Evolutionary conservation across 2,113 vertebrate species (phyloP).

Genomic region (Prochilodus magdalenae): DNA sequence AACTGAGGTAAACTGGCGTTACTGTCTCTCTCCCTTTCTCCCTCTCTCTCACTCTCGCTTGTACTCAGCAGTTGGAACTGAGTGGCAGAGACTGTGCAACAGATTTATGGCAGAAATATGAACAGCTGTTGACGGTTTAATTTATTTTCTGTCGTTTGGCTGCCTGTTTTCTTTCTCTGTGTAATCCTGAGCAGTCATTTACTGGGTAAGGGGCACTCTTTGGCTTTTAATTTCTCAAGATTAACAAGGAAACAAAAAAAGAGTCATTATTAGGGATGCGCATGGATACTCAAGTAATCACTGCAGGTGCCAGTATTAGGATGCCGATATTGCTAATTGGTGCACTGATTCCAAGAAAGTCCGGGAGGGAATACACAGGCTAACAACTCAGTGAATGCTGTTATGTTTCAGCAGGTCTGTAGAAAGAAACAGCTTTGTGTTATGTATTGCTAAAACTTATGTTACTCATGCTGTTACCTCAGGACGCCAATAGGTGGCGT

Average conservation of each 20-base stretch:
- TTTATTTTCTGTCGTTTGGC: constrained; percentile 44
- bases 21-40: not conserved
- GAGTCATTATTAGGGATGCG: not conserved
- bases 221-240: not conserved
- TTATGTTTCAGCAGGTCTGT: no score
- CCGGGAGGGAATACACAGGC: no score
- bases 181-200: constrained; percentile 9
- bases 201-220: constrained; percentile 1
- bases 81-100: constrained; percentile 31
- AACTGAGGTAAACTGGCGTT: constrained; percentile 10
- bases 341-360: no score
- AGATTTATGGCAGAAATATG: constrained; percentile 48
- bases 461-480: no score
- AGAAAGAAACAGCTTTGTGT: no score
- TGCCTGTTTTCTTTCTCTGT: constrained; percentile 40
- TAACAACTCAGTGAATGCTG: no score
- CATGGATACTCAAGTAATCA: no score
- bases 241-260: not conserved
- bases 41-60: constrained; percentile 12
- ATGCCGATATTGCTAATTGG: no score
- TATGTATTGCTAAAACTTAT: no score
- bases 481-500: no score
- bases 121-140: constrained; percentile 47
- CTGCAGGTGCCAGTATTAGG: no score
- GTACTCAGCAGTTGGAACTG: constrained; percentile 23